A percentile compares a stretch with the other conserved stretches of the same genome.
These are phyloP conservation scores for Miltochrista miniata DNA, from an alignment of 2,888 invertebrate genomes.

Conservation along the genomic window DNA sequence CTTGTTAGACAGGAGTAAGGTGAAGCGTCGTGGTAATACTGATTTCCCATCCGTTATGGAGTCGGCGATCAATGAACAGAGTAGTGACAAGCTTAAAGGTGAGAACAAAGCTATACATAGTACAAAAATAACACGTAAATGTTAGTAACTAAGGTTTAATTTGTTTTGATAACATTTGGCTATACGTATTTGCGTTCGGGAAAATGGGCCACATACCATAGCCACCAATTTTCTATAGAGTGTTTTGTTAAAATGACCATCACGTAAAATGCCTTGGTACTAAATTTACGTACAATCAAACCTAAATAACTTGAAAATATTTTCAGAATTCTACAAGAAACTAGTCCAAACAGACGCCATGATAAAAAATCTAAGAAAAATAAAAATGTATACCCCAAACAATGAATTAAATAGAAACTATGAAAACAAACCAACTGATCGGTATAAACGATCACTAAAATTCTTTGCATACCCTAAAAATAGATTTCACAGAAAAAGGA, in stretches of 20 bases:
- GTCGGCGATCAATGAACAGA: slow-evolving; percentile 45
- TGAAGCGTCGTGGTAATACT: neutral
- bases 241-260: too few relatives aligned
- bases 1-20: neutral
- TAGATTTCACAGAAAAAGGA: slow-evolving; percentile 16
- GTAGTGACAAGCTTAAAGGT: slow-evolving; percentile 55
- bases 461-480: slow-evolving; percentile 20
- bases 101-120: neutral
- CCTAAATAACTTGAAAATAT: too few relatives aligned
- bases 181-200: too few relatives aligned
- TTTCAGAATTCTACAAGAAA: slow-evolving; percentile 67
- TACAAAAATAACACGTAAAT: too few relatives aligned
- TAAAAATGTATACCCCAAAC: neutral
- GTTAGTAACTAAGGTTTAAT: too few relatives aligned
- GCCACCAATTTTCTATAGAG: too few relatives aligned
- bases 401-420: neutral
- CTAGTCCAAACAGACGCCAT: slow-evolving; percentile 63
- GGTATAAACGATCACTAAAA: slow-evolving; percentile 52
- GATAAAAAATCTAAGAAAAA: slow-evolving; percentile 58
- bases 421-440: slow-evolving; percentile 21
- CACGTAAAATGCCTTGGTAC: too few relatives aligned
- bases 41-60: slow-evolving; percentile 19
- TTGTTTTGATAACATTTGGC: too few relatives aligned
- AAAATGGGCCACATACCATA: too few relatives aligned
- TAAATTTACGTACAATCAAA: too few relatives aligned